Evolutionary conservation across 2,888 invertebrate species (phyloP).

Genomic region (Caenorhabditis drosophilae): DNA sequence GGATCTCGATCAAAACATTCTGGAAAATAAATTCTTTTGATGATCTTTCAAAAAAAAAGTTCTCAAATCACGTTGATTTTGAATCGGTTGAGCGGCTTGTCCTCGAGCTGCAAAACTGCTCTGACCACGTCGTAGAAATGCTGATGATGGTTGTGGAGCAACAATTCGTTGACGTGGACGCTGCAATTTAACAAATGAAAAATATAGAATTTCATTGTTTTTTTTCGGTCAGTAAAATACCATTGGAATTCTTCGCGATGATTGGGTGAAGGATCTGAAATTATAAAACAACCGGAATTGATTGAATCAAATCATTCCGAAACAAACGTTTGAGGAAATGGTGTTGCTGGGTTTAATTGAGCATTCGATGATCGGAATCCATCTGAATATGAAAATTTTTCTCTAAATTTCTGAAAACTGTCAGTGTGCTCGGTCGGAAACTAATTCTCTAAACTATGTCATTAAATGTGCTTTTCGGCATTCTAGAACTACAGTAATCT

Average conservation of each 20-base stretch:
- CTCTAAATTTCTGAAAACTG: background rate
- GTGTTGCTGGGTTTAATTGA: slow-evolving; percentile 1
- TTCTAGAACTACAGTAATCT: background rate
- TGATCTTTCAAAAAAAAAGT: background rate
- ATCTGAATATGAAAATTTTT: slow-evolving; percentile 16
- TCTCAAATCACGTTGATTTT: background rate
- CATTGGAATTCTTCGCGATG: slow-evolving; percentile 22
- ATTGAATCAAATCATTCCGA: slow-evolving; percentile 9
- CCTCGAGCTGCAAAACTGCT: slow-evolving; percentile 13
- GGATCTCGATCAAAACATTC: slow-evolving; percentile 50
- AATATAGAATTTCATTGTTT: background rate
- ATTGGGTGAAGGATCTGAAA: slow-evolving; percentile 19
- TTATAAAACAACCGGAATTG: too few species aligned
- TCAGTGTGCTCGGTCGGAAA: background rate
- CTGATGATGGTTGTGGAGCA: slow-evolving; percentile 24
- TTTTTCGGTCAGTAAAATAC: background rate
- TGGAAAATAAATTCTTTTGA: slow-evolving; percentile 15
- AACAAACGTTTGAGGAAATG: slow-evolving; percentile 2
- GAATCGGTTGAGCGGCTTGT: slow-evolving; percentile 21
- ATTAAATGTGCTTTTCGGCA: background rate
- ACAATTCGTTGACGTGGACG: slow-evolving; percentile 29
- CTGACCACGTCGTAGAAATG: slow-evolving; percentile 32
- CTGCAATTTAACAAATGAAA: background rate
- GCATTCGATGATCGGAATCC: slow-evolving; percentile 18
- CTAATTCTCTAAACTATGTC: background rate